Base-by-base conservation (phyloP, 2,888 invertebrate genomes). In the Amaurobius ferox region DNA sequence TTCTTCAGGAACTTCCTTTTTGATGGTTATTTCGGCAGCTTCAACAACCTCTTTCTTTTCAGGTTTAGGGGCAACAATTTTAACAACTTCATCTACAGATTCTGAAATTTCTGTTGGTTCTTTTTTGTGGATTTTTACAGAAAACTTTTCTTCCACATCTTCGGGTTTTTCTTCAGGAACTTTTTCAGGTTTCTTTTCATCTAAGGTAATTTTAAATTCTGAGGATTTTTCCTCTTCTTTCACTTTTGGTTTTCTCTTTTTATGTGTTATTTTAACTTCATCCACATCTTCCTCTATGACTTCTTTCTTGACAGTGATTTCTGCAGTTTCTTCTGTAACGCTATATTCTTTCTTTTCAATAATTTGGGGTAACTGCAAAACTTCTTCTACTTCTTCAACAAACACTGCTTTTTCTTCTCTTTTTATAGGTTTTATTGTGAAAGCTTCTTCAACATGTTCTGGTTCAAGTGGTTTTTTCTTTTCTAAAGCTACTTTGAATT, bases 1-100 rank as follows among this genome's bases (percentile, higher is more conserved):
- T 16, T 88, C 88, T 88, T 90, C 89, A 83, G 90, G 11, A 39
- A 91, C 90, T 55, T 89, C 90, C 61, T 90, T 90, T 89, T 88
- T 90, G 19, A 90, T 88, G 0, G 90, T 90, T 71, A 91, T 90
- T 72, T 88, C 87, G 30, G 77, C 81, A 16, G 72, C 79, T 71
- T 77, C 87, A 39, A 74, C 79, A 40, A 64, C 85, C 48, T 79
- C 81, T 35, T 48, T 61, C 16, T 71, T 40, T 9, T 67, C 44
- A 23, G 35, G 26, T 32, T 76, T 30, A 13, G 39, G 30, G 13
- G 62, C 29, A 28, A 35, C 28, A 23, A 86, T 77, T 26, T 35
- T 78, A 11, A 83, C 70, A 39, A 79, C 30, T 48, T 89, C 89
- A 26, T 73, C 80, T 26, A 87, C 79, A 39, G 73, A 66, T 71